These are phyloP conservation scores for Cyclophora punctaria DNA, from an alignment of 2,888 invertebrate genomes.

Conservation along the genomic window DNA sequence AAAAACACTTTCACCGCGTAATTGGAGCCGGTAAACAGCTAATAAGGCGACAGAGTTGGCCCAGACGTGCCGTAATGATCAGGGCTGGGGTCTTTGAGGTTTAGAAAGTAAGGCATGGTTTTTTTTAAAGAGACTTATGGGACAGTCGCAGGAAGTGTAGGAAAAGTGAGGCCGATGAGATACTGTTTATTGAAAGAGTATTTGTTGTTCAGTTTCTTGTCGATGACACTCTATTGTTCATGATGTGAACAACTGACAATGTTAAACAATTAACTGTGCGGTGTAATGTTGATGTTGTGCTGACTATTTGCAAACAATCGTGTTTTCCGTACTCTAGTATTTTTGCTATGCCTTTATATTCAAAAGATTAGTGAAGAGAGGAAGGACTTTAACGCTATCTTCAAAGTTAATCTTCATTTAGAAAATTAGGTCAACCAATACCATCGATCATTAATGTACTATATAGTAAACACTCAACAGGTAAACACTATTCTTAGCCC, in stretches of 20 bases:
- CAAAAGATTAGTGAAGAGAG: no score
- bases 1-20: constrained; percentile 60
- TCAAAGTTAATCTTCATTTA: no score
- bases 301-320: background rate
- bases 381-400: no score
- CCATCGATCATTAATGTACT: no score
- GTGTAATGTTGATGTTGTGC: constrained; percentile 10
- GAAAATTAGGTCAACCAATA: no score
- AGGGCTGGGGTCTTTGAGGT: constrained; percentile 11
- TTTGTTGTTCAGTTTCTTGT: constrained; percentile 25
- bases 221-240: constrained; percentile 24
- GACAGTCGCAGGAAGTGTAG: constrained; percentile 35
- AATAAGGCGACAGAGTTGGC: constrained; percentile 40
- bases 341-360: no score
- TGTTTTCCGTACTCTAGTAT: no score
- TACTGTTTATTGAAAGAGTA: constrained; percentile 24
- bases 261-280: constrained; percentile 21
- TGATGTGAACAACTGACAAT: constrained; percentile 16
- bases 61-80: constrained; percentile 13
- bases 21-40: constrained; percentile 42
- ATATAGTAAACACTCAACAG: no score
- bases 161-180: constrained; percentile 35
- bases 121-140: constrained; percentile 25
- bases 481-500: no score
- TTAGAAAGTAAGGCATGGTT: constrained; percentile 20